Percentiles rank a stretch among this genome's conserved stretches.
Evolutionary conservation across 1,140 invertebrate genomes (phyloP).

Genomic region (Brachionus sp.): DNA sequence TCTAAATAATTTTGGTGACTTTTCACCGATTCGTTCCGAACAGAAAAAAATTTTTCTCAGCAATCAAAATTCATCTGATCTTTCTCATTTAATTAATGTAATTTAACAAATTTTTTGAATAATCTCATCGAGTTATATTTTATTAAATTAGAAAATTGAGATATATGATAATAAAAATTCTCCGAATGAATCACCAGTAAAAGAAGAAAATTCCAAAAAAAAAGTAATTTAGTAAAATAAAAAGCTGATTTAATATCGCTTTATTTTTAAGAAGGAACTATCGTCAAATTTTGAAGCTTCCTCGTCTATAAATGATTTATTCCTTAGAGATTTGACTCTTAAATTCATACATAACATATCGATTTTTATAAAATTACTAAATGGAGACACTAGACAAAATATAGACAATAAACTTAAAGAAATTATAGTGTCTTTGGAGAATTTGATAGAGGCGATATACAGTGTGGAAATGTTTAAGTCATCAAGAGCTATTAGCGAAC

Average conservation of each 20-base stretch:
- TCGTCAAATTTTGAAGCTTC: background rate
- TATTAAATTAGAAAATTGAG: background rate
- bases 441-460: background rate
- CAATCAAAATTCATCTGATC: background rate
- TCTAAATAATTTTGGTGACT: background rate
- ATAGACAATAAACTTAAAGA: slow-evolving; percentile 24
- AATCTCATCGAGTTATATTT: background rate
- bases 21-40: background rate
- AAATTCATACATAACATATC: slow-evolving; percentile 34
- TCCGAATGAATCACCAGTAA: background rate
- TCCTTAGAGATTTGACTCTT: slow-evolving; percentile 30
- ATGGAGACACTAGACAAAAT: slow-evolving; percentile 4
- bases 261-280: background rate
- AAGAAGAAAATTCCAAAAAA: background rate
- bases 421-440: slow-evolving; percentile 21
- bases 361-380: slow-evolving; percentile 28
- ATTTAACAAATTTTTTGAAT: background rate
- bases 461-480: background rate
- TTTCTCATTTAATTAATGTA: background rate
- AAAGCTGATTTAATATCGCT: background rate
- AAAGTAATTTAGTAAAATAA: background rate
- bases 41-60: background rate
- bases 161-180: background rate
- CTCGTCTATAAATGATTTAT: background rate
- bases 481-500: background rate